phyloP scores from a whole-genome alignment of 2,797 vertebrate genomes.

The Miichthys miiuy region DNA sequence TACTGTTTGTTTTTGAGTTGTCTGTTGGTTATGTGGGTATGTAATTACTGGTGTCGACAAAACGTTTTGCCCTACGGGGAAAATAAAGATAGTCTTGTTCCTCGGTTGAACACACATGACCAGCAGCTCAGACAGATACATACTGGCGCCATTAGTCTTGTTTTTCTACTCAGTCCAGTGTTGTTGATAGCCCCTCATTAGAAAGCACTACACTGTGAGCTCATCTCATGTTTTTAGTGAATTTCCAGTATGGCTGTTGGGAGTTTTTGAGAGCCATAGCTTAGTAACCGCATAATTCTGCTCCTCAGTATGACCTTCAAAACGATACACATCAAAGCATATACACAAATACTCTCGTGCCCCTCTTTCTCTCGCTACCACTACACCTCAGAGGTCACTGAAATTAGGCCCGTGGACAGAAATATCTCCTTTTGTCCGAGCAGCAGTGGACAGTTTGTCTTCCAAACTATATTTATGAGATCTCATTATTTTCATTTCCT shows the following conservation, averaged over 20 bases:
- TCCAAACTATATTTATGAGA: constrained; percentile 75
- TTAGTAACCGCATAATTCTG: constrained; percentile 21
- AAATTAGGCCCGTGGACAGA: constrained; percentile 63
- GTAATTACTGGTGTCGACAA: too few species aligned
- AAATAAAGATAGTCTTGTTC: too few species aligned
- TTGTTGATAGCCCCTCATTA: constrained; percentile 27
- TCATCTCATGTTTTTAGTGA: constrained; percentile 35
- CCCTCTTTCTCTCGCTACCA: not conserved
- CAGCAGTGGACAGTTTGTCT: constrained; percentile 59
- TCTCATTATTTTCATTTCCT: constrained; percentile 84
- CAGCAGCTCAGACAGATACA: not conserved
- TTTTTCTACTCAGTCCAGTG: constrained; percentile 17
- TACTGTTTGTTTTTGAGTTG: too few species aligned
- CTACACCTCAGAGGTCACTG: constrained; percentile 60
- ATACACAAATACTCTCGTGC: constrained; percentile 17
- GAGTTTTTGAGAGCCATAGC: constrained; percentile 8
- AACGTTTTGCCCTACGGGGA: too few species aligned
- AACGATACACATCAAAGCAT: constrained; percentile 24
- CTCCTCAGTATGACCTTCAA: constrained; percentile 48
- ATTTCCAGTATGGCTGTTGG: constrained; percentile 12
- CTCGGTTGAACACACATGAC: not conserved
- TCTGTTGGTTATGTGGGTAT: too few species aligned
- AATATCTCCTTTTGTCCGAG: constrained; percentile 66
- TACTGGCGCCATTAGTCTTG: constrained; percentile 11
- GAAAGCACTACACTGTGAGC: constrained; percentile 27